phyloP scores from a whole-genome alignment of 1,140 invertebrate species.

The Yoshiicerus persimilis region DNA sequence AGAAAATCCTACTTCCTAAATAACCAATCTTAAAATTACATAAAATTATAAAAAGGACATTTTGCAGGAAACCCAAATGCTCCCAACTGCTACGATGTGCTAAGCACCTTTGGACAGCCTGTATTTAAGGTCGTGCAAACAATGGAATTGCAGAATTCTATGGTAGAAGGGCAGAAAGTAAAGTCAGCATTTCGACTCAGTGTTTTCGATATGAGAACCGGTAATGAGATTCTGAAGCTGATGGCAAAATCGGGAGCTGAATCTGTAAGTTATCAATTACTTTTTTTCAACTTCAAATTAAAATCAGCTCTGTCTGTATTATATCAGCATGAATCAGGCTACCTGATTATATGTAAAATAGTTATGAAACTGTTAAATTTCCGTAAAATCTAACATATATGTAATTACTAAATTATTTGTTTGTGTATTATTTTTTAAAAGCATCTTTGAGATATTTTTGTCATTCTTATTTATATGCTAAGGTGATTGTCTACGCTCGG shows the following conservation, averaged over 20 bases:
- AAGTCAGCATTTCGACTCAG: conserved; percentile 18
- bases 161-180: not conserved
- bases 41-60: no score
- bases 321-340: no score
- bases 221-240: conserved; percentile 36
- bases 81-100: conserved; percentile 34
- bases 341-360: no score
- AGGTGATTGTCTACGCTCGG: conserved; percentile 31
- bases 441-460: no score
- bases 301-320: no score
- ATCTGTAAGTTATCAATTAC: not conserved
- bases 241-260: conserved; percentile 21
- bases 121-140: conserved; percentile 37
- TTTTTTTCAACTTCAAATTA: not conserved
- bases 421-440: no score
- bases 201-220: conserved; percentile 32
- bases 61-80: conserved; percentile 28
- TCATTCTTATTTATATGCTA: no score
- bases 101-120: conserved; percentile 25
- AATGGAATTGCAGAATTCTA: not conserved
- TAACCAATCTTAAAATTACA: no score
- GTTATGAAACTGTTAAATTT: no score
- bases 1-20: not conserved
- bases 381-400: no score
- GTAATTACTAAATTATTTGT: no score